These are phyloP conservation scores for Tuta absoluta DNA, from an alignment of 2,888 invertebrate genomes.

Conservation along the genomic window DNA sequence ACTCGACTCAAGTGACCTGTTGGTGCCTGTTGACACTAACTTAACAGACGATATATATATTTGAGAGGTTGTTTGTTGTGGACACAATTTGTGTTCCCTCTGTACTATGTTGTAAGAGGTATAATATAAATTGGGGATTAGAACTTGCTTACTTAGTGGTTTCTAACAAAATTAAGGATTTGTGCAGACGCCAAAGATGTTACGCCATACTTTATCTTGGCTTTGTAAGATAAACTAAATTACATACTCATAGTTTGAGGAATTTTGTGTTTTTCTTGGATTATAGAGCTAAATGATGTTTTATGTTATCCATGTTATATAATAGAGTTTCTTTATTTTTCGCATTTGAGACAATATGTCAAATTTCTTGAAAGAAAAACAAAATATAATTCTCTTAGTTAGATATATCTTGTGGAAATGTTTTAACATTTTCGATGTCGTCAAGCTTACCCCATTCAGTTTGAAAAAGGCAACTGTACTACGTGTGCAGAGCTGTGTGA, in stretches of 20 bases:
- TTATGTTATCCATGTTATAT: background rate
- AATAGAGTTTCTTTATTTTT: no score
- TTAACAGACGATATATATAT: conserved; percentile 59
- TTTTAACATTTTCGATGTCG: conserved; percentile 8
- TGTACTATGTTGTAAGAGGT: background rate
- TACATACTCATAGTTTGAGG: no score
- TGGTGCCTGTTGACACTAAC: conserved; percentile 57
- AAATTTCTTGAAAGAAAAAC: no score
- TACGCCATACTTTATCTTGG: background rate
- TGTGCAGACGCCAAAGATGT: background rate
- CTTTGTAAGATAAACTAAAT: background rate
- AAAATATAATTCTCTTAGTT: background rate
- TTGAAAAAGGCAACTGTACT: conserved; percentile 30
- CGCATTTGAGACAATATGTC: no score
- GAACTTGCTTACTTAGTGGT: background rate
- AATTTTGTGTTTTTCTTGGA: no score
- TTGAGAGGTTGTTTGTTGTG: conserved; percentile 60
- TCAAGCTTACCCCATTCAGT: conserved; percentile 30
- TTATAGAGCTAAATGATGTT: no score
- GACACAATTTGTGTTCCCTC: conserved; percentile 52
- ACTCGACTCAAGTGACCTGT: conserved; percentile 76
- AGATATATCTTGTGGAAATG: background rate
- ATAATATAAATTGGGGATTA: background rate
- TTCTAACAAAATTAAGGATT: background rate
- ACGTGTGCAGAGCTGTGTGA: conserved; percentile 36